Percentiles rank a stretch among this genome's conserved stretches.
Conservation (phyloP, 2,888 invertebrate genomes). For the Dastarcus helophoroides region DNA sequence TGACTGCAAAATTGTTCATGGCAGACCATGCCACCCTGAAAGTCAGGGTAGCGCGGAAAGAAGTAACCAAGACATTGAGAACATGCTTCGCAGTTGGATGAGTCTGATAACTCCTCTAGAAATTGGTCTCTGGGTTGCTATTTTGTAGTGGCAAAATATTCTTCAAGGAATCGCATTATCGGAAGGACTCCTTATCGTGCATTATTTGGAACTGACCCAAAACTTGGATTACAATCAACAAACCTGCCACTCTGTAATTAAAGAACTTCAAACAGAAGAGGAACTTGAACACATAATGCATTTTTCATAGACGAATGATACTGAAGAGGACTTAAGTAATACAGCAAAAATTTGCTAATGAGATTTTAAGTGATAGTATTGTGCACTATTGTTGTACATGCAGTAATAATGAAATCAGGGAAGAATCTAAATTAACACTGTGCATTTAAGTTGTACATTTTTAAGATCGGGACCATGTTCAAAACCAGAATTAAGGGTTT, state of each 20-base stretch:
- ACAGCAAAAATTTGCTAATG: neutral
- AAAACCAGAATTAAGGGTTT: constrained; percentile 11
- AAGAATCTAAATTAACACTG: neutral
- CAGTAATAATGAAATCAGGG: neutral
- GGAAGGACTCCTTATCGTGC: constrained; percentile 12
- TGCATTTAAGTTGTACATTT: constrained; percentile 13
- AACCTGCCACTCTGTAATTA: constrained; percentile 4
- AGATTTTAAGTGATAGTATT: no score
- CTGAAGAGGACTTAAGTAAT: neutral
- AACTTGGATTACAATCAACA: constrained; percentile 5
- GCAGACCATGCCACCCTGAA: constrained; percentile 1
- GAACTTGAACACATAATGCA: no score
- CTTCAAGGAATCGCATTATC: constrained; percentile 11
- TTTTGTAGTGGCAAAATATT: constrained; percentile 9
- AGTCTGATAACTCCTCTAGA: neutral
- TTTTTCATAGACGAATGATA: constrained; percentile 1
- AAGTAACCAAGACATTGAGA: constrained; percentile 1
- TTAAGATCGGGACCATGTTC: constrained; percentile 10
- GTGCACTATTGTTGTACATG: no score
- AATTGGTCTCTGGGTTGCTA: constrained; percentile 1
- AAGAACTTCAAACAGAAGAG: no score
- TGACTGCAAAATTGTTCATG: constrained; percentile 2
- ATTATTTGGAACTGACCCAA: constrained; percentile 11
- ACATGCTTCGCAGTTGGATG: neutral
- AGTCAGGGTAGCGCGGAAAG: constrained; percentile 2